Percentiles rank a stretch among this genome's conserved stretches.
These are phyloP conservation scores for Myotis yumanensis DNA, from an alignment of 2,113 vertebrate genomes.

Conservation along the genomic window DNA sequence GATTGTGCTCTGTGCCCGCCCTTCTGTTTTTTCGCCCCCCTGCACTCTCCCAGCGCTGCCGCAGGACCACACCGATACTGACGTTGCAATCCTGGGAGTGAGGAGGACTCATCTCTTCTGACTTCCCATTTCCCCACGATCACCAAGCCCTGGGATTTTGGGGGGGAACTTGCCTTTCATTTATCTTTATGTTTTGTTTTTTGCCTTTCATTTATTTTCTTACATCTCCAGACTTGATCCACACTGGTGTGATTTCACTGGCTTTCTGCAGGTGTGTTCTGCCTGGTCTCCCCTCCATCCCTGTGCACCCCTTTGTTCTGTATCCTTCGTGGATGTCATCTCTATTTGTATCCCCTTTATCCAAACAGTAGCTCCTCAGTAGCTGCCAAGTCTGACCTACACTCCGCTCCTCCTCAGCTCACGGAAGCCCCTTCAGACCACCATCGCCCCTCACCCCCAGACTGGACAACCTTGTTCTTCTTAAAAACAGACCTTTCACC, in stretches of 20 bases:
- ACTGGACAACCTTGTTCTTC: not conserved
- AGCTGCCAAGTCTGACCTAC: not conserved
- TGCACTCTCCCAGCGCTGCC: not conserved
- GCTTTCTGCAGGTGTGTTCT: not conserved
- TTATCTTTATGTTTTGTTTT: not conserved
- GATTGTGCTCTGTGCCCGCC: not conserved
- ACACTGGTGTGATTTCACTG: not conserved
- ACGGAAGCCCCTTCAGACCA: too few species aligned
- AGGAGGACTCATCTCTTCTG: not conserved
- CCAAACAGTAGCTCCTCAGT: not conserved
- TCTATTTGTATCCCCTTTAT: not conserved
- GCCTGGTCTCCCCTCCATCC: not conserved
- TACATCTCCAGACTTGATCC: not conserved
- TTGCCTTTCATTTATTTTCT: not conserved
- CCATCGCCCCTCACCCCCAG: accelerated
- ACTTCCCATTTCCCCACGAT: not conserved
- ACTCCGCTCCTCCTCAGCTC: not conserved
- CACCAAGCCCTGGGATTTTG: not conserved
- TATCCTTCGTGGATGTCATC: not conserved
- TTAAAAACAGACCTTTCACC: not conserved
- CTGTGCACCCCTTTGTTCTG: not conserved
- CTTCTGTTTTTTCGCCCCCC: accelerated
- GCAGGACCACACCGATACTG: accelerated
- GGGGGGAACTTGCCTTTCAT: not conserved
- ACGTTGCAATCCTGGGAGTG: not conserved